Evolutionary conservation across 2,797 vertebrate genomes (phyloP).

Genomic region (Poeciliopsis turneri): DNA sequence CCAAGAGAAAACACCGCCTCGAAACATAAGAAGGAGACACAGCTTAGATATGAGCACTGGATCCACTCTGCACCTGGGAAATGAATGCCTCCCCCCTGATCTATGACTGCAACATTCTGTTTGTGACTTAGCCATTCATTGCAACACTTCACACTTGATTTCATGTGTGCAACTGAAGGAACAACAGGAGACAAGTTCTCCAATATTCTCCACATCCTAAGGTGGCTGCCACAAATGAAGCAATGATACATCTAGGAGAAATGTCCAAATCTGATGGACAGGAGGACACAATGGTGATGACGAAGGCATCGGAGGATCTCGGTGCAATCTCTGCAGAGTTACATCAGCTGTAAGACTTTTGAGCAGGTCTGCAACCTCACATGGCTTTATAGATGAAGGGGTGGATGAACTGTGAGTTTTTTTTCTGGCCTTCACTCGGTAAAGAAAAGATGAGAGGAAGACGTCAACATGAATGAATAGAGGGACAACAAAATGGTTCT

Average conservation of each 20-base stretch:
- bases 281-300: conserved; percentile 40
- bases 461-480: conserved; percentile 31
- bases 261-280: conserved; percentile 40
- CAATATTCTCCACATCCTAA: conserved; percentile 53
- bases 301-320: conserved; percentile 32
- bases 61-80: conserved; percentile 70
- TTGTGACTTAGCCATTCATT: conserved; percentile 66
- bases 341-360: conserved; percentile 56
- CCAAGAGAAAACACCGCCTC: conserved; percentile 76
- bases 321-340: conserved; percentile 46
- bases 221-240: conserved; percentile 57
- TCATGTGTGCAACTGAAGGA: conserved; percentile 47
- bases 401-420: conserved; percentile 51
- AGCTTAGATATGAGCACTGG: conserved; percentile 42
- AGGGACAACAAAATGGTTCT: conserved; percentile 45
- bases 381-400: conserved; percentile 50
- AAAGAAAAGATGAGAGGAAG: conserved; percentile 55
- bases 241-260: conserved; percentile 41
- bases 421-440: conserved; percentile 55
- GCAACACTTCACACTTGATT: conserved; percentile 65
- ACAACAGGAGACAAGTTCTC: conserved; percentile 65
- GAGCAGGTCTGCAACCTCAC: conserved; percentile 48
- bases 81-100: conserved; percentile 71
- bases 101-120: conserved; percentile 63
- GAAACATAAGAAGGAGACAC: conserved; percentile 68